Evolutionary conservation across 2,888 invertebrate species (phyloP).

Genomic region (Cheilosia impressa): DNA sequence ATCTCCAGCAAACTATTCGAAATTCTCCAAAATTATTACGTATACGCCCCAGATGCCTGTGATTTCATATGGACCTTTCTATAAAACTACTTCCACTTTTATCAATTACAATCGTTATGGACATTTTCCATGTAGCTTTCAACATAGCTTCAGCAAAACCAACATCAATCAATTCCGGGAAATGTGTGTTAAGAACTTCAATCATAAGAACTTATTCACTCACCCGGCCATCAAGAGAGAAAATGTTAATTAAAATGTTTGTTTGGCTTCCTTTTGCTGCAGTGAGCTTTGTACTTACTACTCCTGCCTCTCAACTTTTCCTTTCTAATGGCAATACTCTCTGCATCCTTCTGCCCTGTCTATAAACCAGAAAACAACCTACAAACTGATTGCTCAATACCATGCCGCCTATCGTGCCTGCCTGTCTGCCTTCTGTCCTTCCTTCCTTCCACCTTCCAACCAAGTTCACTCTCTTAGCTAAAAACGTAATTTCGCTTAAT

Average conservation of each 20-base stretch:
- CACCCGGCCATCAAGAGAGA: neutral
- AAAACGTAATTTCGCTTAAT: conserved; percentile 51
- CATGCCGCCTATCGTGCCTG: neutral
- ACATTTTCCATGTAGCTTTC: too few species aligned
- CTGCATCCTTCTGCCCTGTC: neutral
- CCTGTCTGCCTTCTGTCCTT: neutral
- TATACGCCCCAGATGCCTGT: neutral
- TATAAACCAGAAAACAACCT: conserved; percentile 12
- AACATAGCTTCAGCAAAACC: neutral
- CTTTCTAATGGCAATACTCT: conserved; percentile 8
- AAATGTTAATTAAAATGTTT: conserved; percentile 53
- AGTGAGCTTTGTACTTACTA: conserved; percentile 11
- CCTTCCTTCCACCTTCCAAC: neutral
- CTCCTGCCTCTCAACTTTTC: conserved; percentile 8
- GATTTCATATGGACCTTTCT: neutral
- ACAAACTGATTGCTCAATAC: neutral
- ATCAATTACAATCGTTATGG: neutral
- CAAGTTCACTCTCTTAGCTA: conserved; percentile 13
- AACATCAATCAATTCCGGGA: neutral
- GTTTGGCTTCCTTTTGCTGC: conserved; percentile 38
- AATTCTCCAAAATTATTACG: neutral
- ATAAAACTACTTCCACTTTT: neutral
- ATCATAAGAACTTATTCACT: neutral
- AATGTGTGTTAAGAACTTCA: too few species aligned
- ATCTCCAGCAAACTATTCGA: neutral